Conservation (phyloP, 2,797 vertebrate species). For the Pipistrellus pipistrellus region DNA sequence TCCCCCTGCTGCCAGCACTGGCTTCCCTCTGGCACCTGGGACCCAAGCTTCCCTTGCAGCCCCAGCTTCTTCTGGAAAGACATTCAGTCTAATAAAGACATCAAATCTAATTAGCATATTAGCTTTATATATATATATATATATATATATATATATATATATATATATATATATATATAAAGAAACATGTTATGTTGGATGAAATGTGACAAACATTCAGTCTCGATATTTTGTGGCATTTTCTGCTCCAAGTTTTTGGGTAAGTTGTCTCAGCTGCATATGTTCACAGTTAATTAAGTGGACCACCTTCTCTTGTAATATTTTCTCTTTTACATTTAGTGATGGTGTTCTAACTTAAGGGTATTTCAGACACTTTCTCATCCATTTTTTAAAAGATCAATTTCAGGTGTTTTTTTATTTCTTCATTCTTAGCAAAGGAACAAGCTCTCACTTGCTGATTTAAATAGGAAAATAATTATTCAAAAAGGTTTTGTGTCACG, state of each 20-base stretch:
- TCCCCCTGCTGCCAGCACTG: no score
- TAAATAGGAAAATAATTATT: background rate
- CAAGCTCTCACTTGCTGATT: background rate
- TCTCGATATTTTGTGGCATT: background rate
- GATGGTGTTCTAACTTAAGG: background rate
- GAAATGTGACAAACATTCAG: rapidly evolving
- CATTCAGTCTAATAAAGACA: no score
- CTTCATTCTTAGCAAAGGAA: background rate
- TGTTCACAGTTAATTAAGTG: background rate
- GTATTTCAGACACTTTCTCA: background rate
- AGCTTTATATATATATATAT: no score
- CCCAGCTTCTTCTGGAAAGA: no score
- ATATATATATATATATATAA: no score
- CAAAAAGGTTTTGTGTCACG: background rate
- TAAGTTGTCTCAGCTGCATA: background rate
- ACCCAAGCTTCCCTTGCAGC: no score
- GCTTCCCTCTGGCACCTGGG: no score
- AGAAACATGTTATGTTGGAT: background rate
- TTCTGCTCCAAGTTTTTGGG: background rate
- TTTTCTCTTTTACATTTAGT: constrained; percentile 25
- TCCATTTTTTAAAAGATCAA: background rate
- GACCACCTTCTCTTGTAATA: background rate
- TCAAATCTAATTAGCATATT: no score
- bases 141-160: no score
- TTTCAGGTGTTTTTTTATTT: background rate